phyloP scores from a whole-genome alignment of 2,888 invertebrate species.

The Drosophila bunnanda region DNA sequence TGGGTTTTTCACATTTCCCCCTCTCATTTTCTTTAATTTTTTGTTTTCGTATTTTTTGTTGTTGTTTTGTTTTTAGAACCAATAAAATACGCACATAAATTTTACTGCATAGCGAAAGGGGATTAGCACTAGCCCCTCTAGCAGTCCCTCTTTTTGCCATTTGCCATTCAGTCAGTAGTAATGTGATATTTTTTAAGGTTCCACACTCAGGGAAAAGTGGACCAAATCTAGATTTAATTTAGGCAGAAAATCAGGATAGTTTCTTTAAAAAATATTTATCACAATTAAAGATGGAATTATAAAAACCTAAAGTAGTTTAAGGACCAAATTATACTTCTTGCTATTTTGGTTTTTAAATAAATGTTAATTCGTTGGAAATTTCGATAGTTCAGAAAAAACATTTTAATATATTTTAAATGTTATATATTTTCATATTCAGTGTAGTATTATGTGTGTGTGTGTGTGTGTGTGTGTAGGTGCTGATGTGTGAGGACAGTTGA shows the following conservation, averaged over 20 bases:
- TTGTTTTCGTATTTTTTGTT: neutral
- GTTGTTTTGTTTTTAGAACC: constrained; percentile 27
- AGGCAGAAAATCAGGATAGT: neutral
- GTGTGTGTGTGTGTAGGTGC: constrained; percentile 2
- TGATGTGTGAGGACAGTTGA: constrained; percentile 27
- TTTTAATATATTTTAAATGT: neutral
- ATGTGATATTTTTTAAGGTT: constrained; percentile 13
- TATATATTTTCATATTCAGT: neutral
- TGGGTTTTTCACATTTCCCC: constrained; percentile 26
- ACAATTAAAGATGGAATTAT: neutral
- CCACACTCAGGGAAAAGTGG: neutral
- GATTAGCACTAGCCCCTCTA: constrained; percentile 9
- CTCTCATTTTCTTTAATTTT: constrained; percentile 18
- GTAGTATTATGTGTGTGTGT: neutral
- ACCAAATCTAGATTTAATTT: neutral
- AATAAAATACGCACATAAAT: constrained; percentile 46
- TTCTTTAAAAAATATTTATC: neutral
- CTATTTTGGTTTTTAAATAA: neutral
- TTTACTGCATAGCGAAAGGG: constrained; percentile 30
- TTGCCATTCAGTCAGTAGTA: constrained; percentile 12
- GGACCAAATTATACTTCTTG: neutral
- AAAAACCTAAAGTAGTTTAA: neutral
- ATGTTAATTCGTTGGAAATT: neutral
- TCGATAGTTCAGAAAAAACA: neutral
- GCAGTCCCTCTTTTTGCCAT: neutral